Conservation (phyloP, 2,888 invertebrate species). For the Griposia aprilina region DNA sequence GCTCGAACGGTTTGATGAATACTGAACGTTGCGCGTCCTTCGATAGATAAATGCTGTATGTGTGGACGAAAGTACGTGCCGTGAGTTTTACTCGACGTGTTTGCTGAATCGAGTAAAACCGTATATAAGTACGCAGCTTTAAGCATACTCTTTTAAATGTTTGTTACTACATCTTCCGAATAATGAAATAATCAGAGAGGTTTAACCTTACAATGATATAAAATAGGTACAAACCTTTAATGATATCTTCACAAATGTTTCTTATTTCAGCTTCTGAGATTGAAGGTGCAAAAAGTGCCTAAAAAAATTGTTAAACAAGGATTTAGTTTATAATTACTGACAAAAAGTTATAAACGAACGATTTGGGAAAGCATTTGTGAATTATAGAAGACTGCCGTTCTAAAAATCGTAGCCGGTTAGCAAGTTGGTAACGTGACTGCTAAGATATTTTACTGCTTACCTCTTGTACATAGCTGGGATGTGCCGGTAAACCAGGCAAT, state of each 20-base stretch:
- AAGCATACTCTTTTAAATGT: too few relatives aligned
- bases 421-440: not conserved
- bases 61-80: too few relatives aligned
- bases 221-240: slow-evolving; percentile 91
- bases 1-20: too few relatives aligned
- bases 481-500: slow-evolving; percentile 80
- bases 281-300: slow-evolving; percentile 92
- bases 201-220: not conserved
- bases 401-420: too few relatives aligned
- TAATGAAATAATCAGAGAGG: too few relatives aligned
- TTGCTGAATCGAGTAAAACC: too few relatives aligned
- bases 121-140: too few relatives aligned
- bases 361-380: not conserved
- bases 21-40: too few relatives aligned
- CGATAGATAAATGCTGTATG: too few relatives aligned
- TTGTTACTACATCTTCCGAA: too few relatives aligned
- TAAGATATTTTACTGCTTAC: slow-evolving; percentile 54
- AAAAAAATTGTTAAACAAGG: not conserved
- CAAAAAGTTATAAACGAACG: not conserved
- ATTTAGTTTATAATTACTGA: not conserved
- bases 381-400: not conserved
- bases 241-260: slow-evolving; percentile 94
- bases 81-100: too few relatives aligned
- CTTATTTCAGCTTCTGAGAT: slow-evolving; percentile 94
- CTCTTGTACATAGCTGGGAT: slow-evolving; percentile 71